Base-by-base conservation (phyloP, 2,113 vertebrate species). In the Eupsittula cactorum region DNA sequence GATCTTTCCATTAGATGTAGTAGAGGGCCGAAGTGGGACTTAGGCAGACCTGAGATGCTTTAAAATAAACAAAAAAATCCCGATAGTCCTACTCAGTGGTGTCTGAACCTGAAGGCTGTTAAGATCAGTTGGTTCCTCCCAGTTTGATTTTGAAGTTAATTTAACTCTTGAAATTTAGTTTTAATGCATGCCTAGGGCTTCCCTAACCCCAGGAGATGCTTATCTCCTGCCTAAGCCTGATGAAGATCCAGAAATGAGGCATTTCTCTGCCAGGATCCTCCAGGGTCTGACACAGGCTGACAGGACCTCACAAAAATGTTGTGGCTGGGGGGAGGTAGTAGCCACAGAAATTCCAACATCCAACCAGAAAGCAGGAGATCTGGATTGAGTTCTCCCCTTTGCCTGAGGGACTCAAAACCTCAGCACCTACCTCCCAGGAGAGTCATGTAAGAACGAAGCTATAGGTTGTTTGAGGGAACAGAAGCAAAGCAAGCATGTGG, bases 401-500 rank as follows among this genome's bases (percentile, higher is more conserved):
- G 11, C 93, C 83, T 24, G 47, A 69, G 84, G 88, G 70, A 46
- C 52, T 55, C 82, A 74, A 77, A 82, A 37, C 13, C 53, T 41
- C 63, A 76, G 2, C 65, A 73, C 13, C 37, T 80, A 55, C 96
- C 84, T 88, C 74, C 85, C 87, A 88, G 67, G 25, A 88, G 67
- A 68, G 59, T 82, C 78, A 33, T 33, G 83, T 90, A 82, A n/a
- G 62, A 92, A 80, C 9, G 4, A 57, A 85, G 59, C 28, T 35
- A n/a, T 29, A 94, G 89, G 78, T 94, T 87, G 62, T 77, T 62
- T 76, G 65, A 87, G 84, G 74, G 81, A 95, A 84, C 18, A 87
- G 35, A 78, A 44, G 50, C 21, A 90, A 71, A 85, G 42, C 19
- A 77, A 76, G 13, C 52, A 46, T 37, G n/a, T 60, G 44, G 60